phyloP scores from a whole-genome alignment of 1,140 invertebrate genomes.

The Fopius arisanus region DNA sequence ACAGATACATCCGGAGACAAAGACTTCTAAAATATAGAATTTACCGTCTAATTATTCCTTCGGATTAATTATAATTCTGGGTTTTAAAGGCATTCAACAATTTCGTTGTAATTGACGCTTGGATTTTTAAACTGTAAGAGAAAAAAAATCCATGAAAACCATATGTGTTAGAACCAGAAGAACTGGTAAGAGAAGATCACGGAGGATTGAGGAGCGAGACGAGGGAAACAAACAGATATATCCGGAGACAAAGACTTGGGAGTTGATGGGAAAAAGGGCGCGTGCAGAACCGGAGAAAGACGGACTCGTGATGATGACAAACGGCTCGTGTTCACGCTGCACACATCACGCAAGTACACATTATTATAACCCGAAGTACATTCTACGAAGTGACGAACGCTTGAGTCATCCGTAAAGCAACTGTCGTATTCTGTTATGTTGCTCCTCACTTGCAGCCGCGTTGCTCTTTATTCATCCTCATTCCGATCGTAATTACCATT shows the following conservation, averaged over 20 bases:
- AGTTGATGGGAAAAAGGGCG: not conserved
- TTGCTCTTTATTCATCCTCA: not conserved
- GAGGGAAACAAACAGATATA: not conserved
- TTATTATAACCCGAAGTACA: not conserved
- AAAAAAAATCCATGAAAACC: too few relatives aligned
- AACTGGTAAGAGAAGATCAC: not conserved
- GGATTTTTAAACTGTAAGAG: too few relatives aligned
- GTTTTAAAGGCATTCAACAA: too few relatives aligned
- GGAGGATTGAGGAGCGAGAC: not conserved
- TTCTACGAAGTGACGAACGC: constrained; percentile 6
- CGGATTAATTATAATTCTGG: too few relatives aligned
- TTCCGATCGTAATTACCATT: constrained; percentile 6
- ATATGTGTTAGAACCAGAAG: too few relatives aligned
- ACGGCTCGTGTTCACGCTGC: constrained; percentile 18
- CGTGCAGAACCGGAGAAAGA: not conserved
- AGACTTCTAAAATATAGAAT: too few relatives aligned
- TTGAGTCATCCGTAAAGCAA: constrained; percentile 3
- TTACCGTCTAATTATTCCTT: too few relatives aligned
- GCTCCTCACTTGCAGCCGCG: not conserved
- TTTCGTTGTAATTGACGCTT: too few relatives aligned
- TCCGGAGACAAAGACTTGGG: not conserved
- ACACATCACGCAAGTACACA: not conserved
- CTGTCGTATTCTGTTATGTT: not conserved
- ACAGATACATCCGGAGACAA: too few relatives aligned
- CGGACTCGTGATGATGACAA: constrained; percentile 9